Percentiles rank a stretch among this genome's conserved stretches.
Evolutionary conservation across 2,888 invertebrate genomes (phyloP).

Genomic region (Agrotis exclamationis): DNA sequence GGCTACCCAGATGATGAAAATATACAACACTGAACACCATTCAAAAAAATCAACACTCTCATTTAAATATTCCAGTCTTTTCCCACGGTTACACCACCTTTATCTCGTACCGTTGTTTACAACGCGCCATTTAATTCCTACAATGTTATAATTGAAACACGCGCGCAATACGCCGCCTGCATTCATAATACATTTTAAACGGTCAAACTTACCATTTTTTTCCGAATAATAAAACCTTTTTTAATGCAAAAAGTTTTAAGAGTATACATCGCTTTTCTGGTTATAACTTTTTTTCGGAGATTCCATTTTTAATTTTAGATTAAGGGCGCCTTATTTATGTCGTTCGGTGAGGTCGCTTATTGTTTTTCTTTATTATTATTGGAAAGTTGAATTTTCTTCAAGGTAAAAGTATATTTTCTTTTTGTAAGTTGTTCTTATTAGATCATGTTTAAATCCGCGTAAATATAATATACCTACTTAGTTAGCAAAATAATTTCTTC

Average conservation of each 20-base stretch:
- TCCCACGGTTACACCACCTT: constrained; percentile 47
- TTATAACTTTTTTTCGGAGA: constrained; percentile 58
- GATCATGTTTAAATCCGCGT: background rate
- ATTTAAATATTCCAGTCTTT: constrained; percentile 56
- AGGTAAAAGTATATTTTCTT: background rate
- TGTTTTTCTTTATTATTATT: constrained; percentile 48
- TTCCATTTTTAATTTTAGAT: constrained; percentile 66
- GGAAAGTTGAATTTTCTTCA: constrained; percentile 8
- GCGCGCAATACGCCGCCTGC: constrained; percentile 73
- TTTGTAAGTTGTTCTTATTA: background rate
- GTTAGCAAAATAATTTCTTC: too few relatives aligned
- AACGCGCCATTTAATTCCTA: constrained; percentile 62
- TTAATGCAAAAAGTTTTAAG: constrained; percentile 77
- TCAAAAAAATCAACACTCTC: constrained; percentile 54
- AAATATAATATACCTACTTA: too few relatives aligned
- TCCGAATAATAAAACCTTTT: constrained; percentile 74
- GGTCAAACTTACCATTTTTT: constrained; percentile 70
- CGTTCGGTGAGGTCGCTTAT: constrained; percentile 50
- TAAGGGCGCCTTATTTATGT: constrained; percentile 58
- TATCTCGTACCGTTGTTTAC: constrained; percentile 65
- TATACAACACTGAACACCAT: background rate
- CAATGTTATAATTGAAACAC: constrained; percentile 81
- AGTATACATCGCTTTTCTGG: constrained; percentile 66
- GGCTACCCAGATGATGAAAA: too few relatives aligned
- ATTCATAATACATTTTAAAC: constrained; percentile 77